Percentiles rank a stretch among this genome's conserved stretches.
phyloP scores from a whole-genome alignment of 2,113 vertebrate species.

The Oenanthe oenanthe region DNA sequence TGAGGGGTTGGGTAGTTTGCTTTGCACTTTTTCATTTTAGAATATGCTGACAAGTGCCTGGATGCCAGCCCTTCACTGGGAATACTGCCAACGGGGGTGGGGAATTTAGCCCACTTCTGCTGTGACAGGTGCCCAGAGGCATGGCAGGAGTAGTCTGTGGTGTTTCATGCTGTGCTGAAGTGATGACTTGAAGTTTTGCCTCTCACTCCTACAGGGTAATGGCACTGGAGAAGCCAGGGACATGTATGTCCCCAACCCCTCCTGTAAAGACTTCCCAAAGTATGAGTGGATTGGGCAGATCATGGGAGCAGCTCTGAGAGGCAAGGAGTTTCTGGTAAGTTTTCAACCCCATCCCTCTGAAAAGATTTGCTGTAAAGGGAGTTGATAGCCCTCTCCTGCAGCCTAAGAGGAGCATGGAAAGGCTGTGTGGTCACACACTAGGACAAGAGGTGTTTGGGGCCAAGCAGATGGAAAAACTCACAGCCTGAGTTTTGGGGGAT shows the following conservation, averaged over 20 bases:
- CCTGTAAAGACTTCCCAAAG: constrained; percentile 92
- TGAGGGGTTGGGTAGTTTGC: not conserved
- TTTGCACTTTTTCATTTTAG: not conserved
- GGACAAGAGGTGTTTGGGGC: not conserved
- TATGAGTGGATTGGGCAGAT: constrained; percentile 97
- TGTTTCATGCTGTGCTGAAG: not conserved
- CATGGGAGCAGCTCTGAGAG: constrained; percentile 95
- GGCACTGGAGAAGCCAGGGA: constrained; percentile 91
- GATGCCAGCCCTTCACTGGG: not conserved
- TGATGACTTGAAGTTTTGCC: not conserved
- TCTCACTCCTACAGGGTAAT: constrained; percentile 77
- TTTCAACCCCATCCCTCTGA: not conserved
- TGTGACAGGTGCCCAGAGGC: not conserved
- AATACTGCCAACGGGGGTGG: not conserved
- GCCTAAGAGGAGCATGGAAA: not conserved
- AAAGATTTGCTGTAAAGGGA: not conserved
- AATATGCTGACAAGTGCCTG: not conserved
- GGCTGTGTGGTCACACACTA: not conserved
- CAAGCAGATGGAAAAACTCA: not conserved
- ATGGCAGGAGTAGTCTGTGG: not conserved
- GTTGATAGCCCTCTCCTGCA: not conserved
- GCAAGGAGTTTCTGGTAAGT: constrained; percentile 96
- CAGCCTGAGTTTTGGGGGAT: not conserved
- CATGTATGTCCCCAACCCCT: constrained; percentile 96
- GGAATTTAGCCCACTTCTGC: not conserved